A percentile compares a stretch with the other conserved stretches of the same genome.
Conservation (phyloP, 2,113 vertebrate species). For the Lipophrys pholis region DNA sequence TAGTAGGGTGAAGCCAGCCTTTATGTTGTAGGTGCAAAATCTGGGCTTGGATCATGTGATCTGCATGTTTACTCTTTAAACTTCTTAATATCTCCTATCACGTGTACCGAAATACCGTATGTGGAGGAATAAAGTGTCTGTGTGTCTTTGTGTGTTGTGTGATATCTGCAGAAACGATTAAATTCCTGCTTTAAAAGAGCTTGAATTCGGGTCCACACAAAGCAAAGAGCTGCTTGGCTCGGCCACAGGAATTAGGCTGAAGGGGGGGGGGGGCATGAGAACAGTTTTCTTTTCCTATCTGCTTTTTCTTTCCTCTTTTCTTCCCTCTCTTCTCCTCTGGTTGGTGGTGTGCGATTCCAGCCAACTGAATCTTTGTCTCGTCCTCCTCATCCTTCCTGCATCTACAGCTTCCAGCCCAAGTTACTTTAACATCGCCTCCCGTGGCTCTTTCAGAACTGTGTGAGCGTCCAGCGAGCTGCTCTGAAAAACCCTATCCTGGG, state of each 20-base stretch:
- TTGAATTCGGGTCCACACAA: conserved; percentile 13
- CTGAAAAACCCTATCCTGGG: not conserved
- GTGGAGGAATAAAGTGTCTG: not conserved
- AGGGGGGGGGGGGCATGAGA: conserved; percentile 7
- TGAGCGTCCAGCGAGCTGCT: not conserved
- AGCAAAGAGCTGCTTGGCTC: conserved; percentile 20
- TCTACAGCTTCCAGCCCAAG: not conserved
- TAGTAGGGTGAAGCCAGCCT: no score
- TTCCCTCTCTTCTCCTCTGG: not conserved
- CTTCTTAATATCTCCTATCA: not conserved
- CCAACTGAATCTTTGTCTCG: conserved; percentile 30
- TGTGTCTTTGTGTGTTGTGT: conserved; percentile 28
- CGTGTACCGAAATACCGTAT: not conserved
- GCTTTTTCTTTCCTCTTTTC: not conserved
- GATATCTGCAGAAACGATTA: conserved; percentile 34
- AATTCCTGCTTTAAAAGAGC: conserved; percentile 33
- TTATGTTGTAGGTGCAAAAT: no score
- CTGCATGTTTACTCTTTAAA: no score
- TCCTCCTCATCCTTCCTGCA: conserved; percentile 12
- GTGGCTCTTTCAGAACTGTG: conserved; percentile 6
- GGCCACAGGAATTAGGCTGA: conserved; percentile 44
- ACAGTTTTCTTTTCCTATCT: not conserved
- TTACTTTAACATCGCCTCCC: conserved; percentile 10
- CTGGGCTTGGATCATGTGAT: no score
- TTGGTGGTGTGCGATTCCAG: conserved; percentile 34